Percentiles rank a stretch among this genome's conserved stretches.
phyloP scores from a whole-genome alignment of 1,140 invertebrate genomes.

The Panonychus citri region DNA sequence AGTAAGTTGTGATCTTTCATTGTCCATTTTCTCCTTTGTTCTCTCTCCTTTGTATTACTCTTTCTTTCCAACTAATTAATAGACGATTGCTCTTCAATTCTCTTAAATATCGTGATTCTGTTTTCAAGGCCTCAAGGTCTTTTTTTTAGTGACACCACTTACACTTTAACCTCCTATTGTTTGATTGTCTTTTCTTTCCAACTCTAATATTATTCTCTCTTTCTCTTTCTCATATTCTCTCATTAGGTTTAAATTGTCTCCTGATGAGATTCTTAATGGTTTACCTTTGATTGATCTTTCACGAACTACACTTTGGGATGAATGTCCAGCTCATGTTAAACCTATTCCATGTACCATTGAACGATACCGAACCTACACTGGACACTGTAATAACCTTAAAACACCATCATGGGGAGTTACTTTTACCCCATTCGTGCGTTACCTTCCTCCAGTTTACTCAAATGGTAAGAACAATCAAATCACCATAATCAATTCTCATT shows the following conservation, averaged over 20 bases:
- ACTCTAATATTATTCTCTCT: no score
- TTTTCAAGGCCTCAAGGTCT: no score
- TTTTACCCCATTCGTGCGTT: conserved; percentile 38
- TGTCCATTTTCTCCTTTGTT: background rate
- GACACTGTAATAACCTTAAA: conserved; percentile 69
- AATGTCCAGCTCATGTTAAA: conserved; percentile 62
- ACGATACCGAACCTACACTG: conserved; percentile 60
- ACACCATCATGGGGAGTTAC: conserved; percentile 70
- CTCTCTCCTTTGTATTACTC: background rate
- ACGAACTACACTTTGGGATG: conserved; percentile 48
- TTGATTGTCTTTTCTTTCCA: no score
- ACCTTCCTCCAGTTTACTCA: conserved; percentile 21
- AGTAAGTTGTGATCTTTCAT: background rate
- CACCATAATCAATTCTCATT: no score
- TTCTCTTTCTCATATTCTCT: background rate
- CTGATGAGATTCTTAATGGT: conserved; percentile 63
- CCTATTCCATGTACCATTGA: conserved; percentile 43
- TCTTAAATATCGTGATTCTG: no score
- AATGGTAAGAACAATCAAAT: conserved; percentile 12
- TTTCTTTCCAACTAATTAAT: no score
- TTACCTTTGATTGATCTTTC: conserved; percentile 67
- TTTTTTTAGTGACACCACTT: no score
- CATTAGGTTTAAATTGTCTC: conserved; percentile 51
- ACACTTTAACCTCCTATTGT: no score
- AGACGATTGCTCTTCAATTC: no score